Conservation (phyloP, 2,113 vertebrate genomes). For the Microcebus tavaratra region DNA sequence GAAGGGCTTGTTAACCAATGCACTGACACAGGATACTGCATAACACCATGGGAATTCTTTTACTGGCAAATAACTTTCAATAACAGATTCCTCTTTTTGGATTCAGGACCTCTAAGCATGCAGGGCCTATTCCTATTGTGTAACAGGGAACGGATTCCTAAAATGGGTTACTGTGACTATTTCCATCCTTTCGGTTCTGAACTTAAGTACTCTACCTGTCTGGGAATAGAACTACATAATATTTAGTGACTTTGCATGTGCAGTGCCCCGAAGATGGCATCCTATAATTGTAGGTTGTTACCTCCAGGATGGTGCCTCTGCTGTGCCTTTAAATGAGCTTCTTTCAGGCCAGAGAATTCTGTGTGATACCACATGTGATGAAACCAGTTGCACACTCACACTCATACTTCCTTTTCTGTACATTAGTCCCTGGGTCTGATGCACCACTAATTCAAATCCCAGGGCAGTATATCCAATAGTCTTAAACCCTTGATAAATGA, state of each 20-base stretch:
- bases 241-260: neutral
- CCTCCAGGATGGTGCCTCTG: neutral
- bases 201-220: neutral
- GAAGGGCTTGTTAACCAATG: neutral
- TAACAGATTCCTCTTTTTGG: neutral
- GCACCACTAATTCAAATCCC: neutral
- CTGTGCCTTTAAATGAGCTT: neutral
- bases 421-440: neutral
- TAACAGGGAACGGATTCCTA: neutral
- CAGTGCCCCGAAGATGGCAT: neutral
- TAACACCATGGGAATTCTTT: neutral
- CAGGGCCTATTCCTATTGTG: neutral
- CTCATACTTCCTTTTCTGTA: neutral
- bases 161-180: neutral
- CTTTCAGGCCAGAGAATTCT: neutral
- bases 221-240: neutral
- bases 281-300: neutral
- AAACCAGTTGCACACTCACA: neutral
- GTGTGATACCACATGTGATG: neutral
- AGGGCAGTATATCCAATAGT: neutral
- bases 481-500: neutral
- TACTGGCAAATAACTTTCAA: neutral
- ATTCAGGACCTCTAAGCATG: neutral
- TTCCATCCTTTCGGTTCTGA: neutral
- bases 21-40: neutral